Conservation (phyloP, 2,888 invertebrate genomes). For the Nephrotoma flavescens region DNA sequence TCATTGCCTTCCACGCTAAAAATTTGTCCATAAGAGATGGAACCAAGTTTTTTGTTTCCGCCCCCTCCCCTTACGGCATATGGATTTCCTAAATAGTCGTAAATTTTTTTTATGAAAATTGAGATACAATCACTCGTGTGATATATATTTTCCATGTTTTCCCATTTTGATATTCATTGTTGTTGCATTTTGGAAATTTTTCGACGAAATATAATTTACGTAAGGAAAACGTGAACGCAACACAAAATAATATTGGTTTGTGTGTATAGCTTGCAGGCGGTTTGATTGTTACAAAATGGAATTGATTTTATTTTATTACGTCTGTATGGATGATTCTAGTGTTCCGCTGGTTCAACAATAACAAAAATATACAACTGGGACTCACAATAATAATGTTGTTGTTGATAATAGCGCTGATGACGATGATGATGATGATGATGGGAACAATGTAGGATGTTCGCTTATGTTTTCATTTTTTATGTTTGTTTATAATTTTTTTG, state of each 20-base stretch:
- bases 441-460: neutral
- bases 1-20: too few species aligned
- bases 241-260: neutral
- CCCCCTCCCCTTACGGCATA: too few species aligned
- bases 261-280: neutral
- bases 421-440: neutral
- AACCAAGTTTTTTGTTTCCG: too few species aligned
- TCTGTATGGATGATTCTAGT: neutral
- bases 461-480: neutral
- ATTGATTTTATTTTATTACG: neutral
- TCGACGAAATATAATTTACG: neutral
- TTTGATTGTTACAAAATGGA: neutral
- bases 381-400: neutral
- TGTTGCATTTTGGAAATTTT: neutral
- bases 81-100: too few species aligned
- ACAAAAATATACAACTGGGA: neutral
- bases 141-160: neutral
- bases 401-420: neutral
- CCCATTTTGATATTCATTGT: neutral
- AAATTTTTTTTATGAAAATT: neutral
- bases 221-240: neutral
- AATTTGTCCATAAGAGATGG: too few species aligned
- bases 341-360: neutral
- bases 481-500: too few species aligned
- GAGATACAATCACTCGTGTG: neutral